phyloP scores from a whole-genome alignment of 2,797 vertebrate genomes.

The Enteromius mattozi region DNA sequence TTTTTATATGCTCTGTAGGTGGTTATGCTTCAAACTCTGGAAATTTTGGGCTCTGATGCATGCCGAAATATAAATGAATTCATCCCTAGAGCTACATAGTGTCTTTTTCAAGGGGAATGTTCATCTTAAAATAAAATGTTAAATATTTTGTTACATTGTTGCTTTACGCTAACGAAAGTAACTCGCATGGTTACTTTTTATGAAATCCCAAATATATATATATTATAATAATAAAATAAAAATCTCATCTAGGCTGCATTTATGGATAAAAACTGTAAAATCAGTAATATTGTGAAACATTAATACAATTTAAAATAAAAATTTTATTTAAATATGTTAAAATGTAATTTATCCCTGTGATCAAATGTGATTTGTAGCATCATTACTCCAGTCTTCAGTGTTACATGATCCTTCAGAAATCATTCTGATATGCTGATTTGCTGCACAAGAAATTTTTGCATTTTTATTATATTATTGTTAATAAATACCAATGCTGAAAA shows the following conservation, averaged over 20 bases:
- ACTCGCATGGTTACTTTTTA: background rate
- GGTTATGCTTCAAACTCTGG: constrained; percentile 4
- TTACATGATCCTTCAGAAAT: background rate
- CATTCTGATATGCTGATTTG: background rate
- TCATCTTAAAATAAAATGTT: background rate
- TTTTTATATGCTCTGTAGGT: constrained; percentile 16
- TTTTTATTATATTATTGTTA: background rate
- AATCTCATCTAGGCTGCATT: background rate
- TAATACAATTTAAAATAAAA: background rate
- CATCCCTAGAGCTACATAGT: background rate
- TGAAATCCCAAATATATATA: background rate
- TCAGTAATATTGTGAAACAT: too few species aligned
- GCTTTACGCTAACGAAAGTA: background rate
- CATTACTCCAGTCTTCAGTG: background rate
- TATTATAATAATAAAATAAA: background rate
- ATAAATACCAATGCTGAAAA: background rate
- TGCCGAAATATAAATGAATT: background rate
- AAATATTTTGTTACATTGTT: background rate
- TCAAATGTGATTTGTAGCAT: background rate
- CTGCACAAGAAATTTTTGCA: background rate
- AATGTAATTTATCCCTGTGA: background rate
- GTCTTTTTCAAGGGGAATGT: background rate
- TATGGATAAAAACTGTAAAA: background rate
- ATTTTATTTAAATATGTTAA: background rate
- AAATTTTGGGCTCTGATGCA: background rate